Evolutionary conservation across 2,113 vertebrate species (phyloP), one percentile per base, ranked within the genome.

Genomic region (Ochotona princeps): DNA sequence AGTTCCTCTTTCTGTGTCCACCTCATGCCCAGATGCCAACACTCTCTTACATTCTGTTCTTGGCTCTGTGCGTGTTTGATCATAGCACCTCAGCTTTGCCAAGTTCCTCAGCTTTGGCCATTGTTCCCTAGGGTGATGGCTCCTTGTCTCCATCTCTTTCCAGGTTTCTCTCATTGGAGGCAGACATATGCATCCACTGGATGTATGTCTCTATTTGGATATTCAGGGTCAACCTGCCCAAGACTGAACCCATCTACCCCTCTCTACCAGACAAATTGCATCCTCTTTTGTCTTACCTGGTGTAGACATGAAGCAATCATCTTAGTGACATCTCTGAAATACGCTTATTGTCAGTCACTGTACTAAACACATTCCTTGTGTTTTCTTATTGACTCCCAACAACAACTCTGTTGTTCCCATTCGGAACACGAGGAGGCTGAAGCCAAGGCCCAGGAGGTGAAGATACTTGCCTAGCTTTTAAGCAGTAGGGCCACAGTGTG

Each of bases 311-410:
- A 0, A 4, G 18, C 47, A 2, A 10, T 38, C 65, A 9, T 87
- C 65, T 57, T 69, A 35, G 14, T 1, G 61, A 76, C 20, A 49
- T 47, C 14, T 44, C 65, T 30, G 57, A 8, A 35, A 28, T 47
- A 18, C 44, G 5, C 44, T 66, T 84, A n/a, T 67, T 28, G n/a
- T 83, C 65, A 32, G 72, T 38, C 83, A 83, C 35, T 30, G 12
- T 76, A n/a, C 38, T 30, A 60, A 87, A 69, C 35, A 73, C 21
- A 30, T 8, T 28, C 7, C 13, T 30, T 28, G 3, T 7, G 8
- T 80, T 80, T 76, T 87, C 80, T 85, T 18, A 51, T 25, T 30
- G 63, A 61, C 75, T 76, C 23, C 54, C 87, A 78, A 61, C 47
- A n/a, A 25, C 30, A 21, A 21, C 12, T 86, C 32, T 81, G 5